Evolutionary conservation across 2,113 vertebrate species (phyloP).

Genomic region (Sceloporus tristichus): DNA sequence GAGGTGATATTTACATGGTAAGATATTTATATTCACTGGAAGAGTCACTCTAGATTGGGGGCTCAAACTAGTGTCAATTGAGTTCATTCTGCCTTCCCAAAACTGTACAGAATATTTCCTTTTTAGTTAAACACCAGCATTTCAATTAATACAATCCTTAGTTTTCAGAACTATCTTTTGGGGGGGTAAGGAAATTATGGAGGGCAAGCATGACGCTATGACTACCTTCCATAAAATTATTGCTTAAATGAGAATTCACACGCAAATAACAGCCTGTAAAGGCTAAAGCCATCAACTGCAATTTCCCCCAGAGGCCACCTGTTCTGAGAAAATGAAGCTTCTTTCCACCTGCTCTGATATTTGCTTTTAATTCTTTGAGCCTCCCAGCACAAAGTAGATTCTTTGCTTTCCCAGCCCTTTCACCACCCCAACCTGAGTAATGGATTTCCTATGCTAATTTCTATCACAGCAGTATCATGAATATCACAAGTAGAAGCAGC

Average conservation of each 20-base stretch:
- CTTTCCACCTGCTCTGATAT: constrained; percentile 48
- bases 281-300: not conserved
- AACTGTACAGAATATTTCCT: not conserved
- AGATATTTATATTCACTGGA: not conserved
- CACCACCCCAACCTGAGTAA: constrained; percentile 18
- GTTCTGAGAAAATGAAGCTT: not conserved
- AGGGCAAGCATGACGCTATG: not conserved
- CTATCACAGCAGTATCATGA: constrained; percentile 48
- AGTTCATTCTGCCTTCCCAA: not conserved
- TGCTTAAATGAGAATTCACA: not conserved
- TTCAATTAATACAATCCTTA: not conserved
- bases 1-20: not conserved
- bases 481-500: constrained; percentile 57
- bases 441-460: constrained; percentile 55
- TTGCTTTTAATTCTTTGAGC: constrained; percentile 54
- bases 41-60: not conserved
- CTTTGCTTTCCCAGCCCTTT: not conserved
- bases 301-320: not conserved
- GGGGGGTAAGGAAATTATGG: not conserved
- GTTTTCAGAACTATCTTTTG: not conserved
- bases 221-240: not conserved
- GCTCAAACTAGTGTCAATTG: not conserved
- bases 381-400: constrained; percentile 9
- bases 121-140: not conserved
- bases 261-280: not conserved